Conservation (phyloP, 2,113 vertebrate genomes). For the Cyrtonyx montezumae region DNA sequence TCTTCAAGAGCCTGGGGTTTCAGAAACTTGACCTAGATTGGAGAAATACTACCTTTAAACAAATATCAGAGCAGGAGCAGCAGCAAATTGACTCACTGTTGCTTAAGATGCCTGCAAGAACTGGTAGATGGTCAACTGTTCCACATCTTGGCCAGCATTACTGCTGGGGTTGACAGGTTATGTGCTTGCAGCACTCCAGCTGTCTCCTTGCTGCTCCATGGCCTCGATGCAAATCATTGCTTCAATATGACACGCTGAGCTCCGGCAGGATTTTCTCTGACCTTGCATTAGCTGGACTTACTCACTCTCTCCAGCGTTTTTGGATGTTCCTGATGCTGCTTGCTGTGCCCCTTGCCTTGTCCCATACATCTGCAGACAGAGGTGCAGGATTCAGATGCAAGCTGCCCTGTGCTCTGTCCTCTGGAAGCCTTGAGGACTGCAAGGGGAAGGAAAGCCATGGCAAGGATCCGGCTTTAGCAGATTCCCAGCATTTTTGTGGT, state of each 20-base stretch:
- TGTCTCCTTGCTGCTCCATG: background rate
- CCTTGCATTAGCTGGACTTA: background rate
- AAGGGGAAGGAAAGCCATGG: background rate
- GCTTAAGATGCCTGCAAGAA: background rate
- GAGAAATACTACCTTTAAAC: background rate
- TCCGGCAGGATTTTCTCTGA: background rate
- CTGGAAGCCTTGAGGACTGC: constrained; percentile 49
- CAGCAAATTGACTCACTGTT: fast-evolving
- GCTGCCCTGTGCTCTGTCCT: constrained; percentile 22
- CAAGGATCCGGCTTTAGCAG: background rate
- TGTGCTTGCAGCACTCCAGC: background rate
- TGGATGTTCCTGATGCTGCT: background rate
- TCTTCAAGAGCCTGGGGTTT: background rate
- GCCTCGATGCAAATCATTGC: background rate
- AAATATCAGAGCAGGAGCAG: background rate
- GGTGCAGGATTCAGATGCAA: background rate
- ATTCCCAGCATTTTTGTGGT: constrained; percentile 46
- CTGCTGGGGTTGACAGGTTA: fast-evolving
- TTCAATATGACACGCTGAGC: background rate
- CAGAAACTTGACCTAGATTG: background rate
- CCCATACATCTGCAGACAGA: background rate
- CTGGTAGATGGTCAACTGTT: background rate
- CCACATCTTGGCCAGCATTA: background rate
- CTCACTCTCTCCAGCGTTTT: background rate
- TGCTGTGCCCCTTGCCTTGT: background rate